These are phyloP conservation scores for Pachyseris speciosa DNA, from an alignment of 64 coral and sea anemone species.

Conservation along the genomic window DNA sequence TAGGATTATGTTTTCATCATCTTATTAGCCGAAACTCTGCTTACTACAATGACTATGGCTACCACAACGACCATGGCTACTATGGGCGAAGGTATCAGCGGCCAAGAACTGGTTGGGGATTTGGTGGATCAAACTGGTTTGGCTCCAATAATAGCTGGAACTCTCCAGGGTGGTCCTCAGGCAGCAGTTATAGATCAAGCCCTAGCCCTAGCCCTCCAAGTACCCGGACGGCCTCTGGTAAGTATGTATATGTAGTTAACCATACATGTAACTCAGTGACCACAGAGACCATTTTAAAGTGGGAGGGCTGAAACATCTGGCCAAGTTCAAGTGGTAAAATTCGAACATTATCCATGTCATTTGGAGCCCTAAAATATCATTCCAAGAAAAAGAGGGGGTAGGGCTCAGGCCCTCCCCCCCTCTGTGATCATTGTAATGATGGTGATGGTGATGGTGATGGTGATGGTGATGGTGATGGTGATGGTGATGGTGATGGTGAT, in stretches of 20 bases:
- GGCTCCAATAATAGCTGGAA: constrained; percentile 29
- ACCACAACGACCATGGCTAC: not conserved
- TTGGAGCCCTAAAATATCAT: too few relatives aligned
- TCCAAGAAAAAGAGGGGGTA: too few relatives aligned
- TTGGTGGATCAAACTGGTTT: constrained; percentile 36
- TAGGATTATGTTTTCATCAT: not conserved
- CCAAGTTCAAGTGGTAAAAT: too few relatives aligned
- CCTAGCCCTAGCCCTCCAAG: constrained; percentile 12
- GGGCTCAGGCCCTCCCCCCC: too few relatives aligned
- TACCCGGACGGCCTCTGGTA: constrained; percentile 13
- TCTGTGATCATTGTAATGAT: too few relatives aligned
- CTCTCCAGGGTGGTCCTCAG: constrained; percentile 27
- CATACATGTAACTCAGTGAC: too few relatives aligned
- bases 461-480: too few relatives aligned
- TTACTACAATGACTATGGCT: constrained; percentile 1
- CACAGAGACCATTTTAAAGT: too few relatives aligned
- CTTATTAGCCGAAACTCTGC: not conserved
- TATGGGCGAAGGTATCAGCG: not conserved
- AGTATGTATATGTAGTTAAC: not conserved
- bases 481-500: too few relatives aligned
- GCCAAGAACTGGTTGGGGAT: constrained; percentile 5
- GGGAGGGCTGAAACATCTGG: too few relatives aligned
- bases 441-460: too few relatives aligned
- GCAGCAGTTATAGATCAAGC: not conserved
- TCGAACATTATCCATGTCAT: too few relatives aligned